Percentiles rank a stretch among this genome's conserved stretches.
These are phyloP conservation scores for Podotricha telesiphe DNA, from an alignment of 2,888 invertebrate genomes.

Conservation along the genomic window DNA sequence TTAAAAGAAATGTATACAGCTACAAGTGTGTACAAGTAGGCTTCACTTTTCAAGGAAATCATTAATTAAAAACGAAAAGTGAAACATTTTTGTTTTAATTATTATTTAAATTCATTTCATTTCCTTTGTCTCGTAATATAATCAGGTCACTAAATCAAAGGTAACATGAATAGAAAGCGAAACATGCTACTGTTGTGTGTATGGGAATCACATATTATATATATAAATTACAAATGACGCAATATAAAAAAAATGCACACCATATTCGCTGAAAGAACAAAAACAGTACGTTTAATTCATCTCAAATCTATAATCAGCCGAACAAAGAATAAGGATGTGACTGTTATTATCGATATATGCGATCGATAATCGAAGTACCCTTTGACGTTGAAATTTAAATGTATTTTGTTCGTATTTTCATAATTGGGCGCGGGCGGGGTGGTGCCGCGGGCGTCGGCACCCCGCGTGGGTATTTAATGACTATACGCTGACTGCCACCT, in stretches of 20 bases:
- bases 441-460: conserved; percentile 77
- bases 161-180: background rate
- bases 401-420: conserved; percentile 84
- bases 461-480: conserved; percentile 83
- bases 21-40: background rate
- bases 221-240: background rate
- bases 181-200: background rate
- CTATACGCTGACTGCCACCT: conserved; percentile 83
- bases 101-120: background rate
- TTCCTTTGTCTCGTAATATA: background rate
- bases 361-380: conserved; percentile 53
- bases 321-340: conserved; percentile 59
- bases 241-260: conserved; percentile 18
- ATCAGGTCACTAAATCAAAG: background rate
- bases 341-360: conserved; percentile 47
- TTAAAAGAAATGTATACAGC: conserved; percentile 3
- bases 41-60: conserved; percentile 10
- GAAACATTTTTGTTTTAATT: background rate
- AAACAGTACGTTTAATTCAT: conserved; percentile 25
- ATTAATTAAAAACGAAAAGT: conserved; percentile 2
- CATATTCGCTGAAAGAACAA: conserved; percentile 22
- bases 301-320: conserved; percentile 23
- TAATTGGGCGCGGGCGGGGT: conserved; percentile 77
- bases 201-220: background rate
- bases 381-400: conserved; percentile 72